Evolutionary conservation across 2,113 vertebrate species (phyloP).

Genomic region (Dromiciops gliroides): DNA sequence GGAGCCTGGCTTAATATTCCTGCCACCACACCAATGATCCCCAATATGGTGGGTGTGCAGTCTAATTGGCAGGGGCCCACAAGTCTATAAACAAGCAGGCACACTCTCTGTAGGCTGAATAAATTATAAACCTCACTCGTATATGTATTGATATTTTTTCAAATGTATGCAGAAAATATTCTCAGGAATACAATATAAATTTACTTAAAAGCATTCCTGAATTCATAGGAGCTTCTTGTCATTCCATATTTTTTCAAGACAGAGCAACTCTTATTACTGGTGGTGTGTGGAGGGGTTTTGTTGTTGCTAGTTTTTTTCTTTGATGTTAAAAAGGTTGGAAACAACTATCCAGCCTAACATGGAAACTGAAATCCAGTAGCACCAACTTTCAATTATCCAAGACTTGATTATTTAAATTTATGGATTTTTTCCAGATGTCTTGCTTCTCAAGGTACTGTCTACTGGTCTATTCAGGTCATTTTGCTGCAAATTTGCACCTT

Average conservation of each 20-base stretch:
- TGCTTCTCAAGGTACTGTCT: constrained; percentile 52
- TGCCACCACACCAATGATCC: background rate
- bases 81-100: background rate
- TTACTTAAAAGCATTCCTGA: background rate
- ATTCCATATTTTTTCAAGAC: background rate
- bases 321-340: background rate
- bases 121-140: background rate
- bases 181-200: background rate
- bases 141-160: background rate
- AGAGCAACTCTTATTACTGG: background rate
- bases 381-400: background rate
- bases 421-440: constrained; percentile 22
- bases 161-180: background rate
- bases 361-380: background rate
- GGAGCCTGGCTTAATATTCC: background rate
- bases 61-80: background rate
- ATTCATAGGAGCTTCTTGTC: background rate
- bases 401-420: constrained; percentile 40
- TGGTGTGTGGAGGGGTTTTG: background rate
- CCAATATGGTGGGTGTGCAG: background rate
- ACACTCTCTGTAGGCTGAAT: background rate
- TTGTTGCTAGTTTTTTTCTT: background rate
- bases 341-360: background rate
- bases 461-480: constrained; percentile 50
- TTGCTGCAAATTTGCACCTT: constrained; percentile 55